These are phyloP conservation scores for Caenorhabditis zanzibari DNA, from an alignment of 2,888 invertebrate genomes.

Conservation along the genomic window DNA sequence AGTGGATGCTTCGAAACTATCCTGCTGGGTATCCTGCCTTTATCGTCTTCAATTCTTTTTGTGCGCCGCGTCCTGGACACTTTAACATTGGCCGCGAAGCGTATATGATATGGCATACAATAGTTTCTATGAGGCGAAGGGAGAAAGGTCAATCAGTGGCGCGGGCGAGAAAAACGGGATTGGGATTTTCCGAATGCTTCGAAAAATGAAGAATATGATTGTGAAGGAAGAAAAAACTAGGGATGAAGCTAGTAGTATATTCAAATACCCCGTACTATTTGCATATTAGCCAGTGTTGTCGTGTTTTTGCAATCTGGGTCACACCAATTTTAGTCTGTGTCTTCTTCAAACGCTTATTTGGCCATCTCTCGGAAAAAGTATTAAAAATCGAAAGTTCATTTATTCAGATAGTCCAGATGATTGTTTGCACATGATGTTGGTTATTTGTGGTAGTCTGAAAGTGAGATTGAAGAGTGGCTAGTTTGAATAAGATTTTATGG, in stretches of 20 bases:
- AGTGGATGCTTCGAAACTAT: slow-evolving; percentile 50
- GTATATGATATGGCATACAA: slow-evolving; percentile 51
- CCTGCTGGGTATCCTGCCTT: slow-evolving; percentile 64
- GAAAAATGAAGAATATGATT: slow-evolving; percentile 32
- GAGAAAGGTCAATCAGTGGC: slow-evolving; percentile 38
- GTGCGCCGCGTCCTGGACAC: slow-evolving; percentile 30
- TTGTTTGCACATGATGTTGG: slow-evolving; percentile 24
- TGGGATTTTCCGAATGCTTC: slow-evolving; percentile 9
- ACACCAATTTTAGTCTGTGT: slow-evolving; percentile 59
- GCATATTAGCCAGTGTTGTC: slow-evolving; percentile 47
- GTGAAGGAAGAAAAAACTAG: slow-evolving; percentile 2
- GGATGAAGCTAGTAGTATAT: background rate
- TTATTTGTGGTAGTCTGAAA: background rate
- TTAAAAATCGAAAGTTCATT: slow-evolving; percentile 60
- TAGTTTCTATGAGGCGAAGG: slow-evolving; percentile 55
- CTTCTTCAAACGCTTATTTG: slow-evolving; percentile 46
- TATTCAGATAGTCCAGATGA: slow-evolving; percentile 19
- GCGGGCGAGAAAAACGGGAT: slow-evolving; percentile 20
- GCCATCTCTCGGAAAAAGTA: slow-evolving; percentile 51
- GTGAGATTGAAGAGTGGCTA: background rate
- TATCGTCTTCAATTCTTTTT: slow-evolving; percentile 56
- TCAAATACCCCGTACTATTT: slow-evolving; percentile 42
- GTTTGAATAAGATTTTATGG: too few relatives aligned
- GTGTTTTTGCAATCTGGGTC: slow-evolving; percentile 63
- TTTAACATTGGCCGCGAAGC: slow-evolving; percentile 33